Base-by-base conservation (phyloP, 2,113 vertebrate genomes). In the Columba janthina region DNA sequence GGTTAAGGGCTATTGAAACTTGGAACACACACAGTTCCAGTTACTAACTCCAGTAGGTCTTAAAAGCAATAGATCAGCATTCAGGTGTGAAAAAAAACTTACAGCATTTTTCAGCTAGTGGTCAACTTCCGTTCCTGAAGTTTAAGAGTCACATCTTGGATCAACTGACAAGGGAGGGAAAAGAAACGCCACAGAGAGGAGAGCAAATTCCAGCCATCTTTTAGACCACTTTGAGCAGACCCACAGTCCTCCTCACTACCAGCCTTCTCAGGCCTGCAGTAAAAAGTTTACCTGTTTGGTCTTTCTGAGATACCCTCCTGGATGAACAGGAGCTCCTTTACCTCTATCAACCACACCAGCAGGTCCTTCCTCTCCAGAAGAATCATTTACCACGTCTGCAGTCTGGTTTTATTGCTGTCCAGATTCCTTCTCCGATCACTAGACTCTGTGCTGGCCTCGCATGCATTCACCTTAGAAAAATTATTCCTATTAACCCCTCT, bases 231-330 rank as follows among this genome's bases (percentile, higher is more conserved):
- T 36, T 34, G 51, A 69, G 61, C 14, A 65, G 29, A 77, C 60
- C 40, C 54, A 15, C 34, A 26, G 24, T 6, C 16, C 36, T 57
- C 20, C 12, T 31, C 12, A 24, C 40, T 15, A 36, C 38, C 42
- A 44, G 31, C 24, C 60, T 79, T 32, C 60, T 57, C 36, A 31
- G 20, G n/a, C 14, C 6, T 58, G 56, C 56, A 58, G 24, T 5
- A 51, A 57, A 29, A 61, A 44, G 6, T 4, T 44, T 26, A 32
- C 10, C 21, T 2, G 0, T 26, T n/a, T 13, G 18, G 3, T 38
- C 69, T 44, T 65, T n/a, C 48, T 15, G 8, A 34, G 12, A 46
- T 5, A 36, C 3, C 7, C 18, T n/a, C 50, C 38, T 42, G 15
- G 4, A 31, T 20, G 21, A 69, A 53, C 20, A 19, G 44, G 11